Base-by-base conservation (phyloP, 2,888 invertebrate genomes). In the Xestobium rufovillosum region DNA sequence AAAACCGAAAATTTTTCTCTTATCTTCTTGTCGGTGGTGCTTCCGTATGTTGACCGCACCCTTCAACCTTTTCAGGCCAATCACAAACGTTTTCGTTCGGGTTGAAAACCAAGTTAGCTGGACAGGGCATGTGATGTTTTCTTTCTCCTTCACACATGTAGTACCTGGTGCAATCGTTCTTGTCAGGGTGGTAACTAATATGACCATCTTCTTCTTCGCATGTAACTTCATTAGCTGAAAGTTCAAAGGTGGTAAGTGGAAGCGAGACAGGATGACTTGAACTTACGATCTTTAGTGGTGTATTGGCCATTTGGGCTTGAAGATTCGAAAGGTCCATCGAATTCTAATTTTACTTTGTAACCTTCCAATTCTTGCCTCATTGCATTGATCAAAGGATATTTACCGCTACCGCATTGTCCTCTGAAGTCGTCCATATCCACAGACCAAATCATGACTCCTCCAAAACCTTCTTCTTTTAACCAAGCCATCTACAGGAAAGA, bases 401-500 rank as follows among this genome's bases (percentile, higher is more conserved):
- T 90, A 27, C 88, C 89, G 35, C 83, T 81, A 6, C 92, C 91
- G 55, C 95, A 95, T 6, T 80, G 78, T 6, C 92, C 92, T 45
- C 80, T 72, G 70, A 94, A 95, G 65, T 95, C 95, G 56, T 95
- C 95, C 89, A 94, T 85, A 56, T 95, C 94, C 14, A 94, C 76
- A 0, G 92, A 92, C 94, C 94, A 95, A 32, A 95, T 83, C 90
- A 95, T 95, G 38, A 94, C 89, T 12, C 95, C 95, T 26, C 91
- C 94, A 47, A 90, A 90, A 14, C 89, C 91, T 74, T 89, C 87
- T 57, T 90, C 88, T 61, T 88, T 90, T 40, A 92, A 70, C 92
- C 92, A 94, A 39, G 83, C 81, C 80, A 88, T 89, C 90, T 91
- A 59, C 2, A 55, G 55, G 33, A n/a, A 23, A n/a, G 6, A 23